These are phyloP conservation scores for Drosophila pseudotakahashii DNA, from an alignment of 2,888 invertebrate genomes.

Conservation along the genomic window DNA sequence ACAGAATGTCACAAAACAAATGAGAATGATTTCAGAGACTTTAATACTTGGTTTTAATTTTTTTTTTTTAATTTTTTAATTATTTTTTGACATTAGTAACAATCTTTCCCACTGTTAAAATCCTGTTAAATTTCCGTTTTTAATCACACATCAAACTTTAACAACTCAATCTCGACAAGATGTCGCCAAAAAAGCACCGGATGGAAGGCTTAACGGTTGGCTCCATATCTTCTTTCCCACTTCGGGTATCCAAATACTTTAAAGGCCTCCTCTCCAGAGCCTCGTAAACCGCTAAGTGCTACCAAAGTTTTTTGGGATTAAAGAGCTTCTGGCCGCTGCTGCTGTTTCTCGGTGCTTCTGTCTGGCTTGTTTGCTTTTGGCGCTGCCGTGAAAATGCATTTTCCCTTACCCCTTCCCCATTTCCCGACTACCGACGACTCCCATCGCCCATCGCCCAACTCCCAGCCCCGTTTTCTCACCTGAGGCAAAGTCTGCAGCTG, in stretches of 20 bases:
- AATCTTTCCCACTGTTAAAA: background rate
- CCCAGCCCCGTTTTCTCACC: constrained; percentile 71
- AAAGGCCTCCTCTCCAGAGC: constrained; percentile 22
- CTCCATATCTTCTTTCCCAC: constrained; percentile 8
- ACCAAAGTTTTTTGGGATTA: constrained; percentile 58
- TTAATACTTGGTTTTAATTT: too few species aligned
- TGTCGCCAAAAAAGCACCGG: constrained; percentile 51
- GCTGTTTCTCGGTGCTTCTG: background rate
- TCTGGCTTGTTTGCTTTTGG: constrained; percentile 42
- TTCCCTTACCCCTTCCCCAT: constrained; percentile 15
- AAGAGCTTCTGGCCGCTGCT: constrained; percentile 64
- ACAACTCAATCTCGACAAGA: constrained; percentile 58
- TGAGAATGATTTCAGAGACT: too few species aligned
- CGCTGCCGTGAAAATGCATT: constrained; percentile 53
- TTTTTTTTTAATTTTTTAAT: too few species aligned
- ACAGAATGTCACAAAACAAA: too few species aligned
- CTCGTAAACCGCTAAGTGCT: constrained; percentile 55
- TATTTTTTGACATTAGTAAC: too few species aligned
- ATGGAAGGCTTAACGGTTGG: constrained; percentile 5
- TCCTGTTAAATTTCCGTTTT: background rate
- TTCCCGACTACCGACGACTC: too few species aligned
- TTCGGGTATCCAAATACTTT: constrained; percentile 28
- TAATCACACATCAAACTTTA: constrained; percentile 43
- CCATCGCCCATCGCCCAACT: constrained; percentile 20
- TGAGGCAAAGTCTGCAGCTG: constrained; percentile 52